Percentiles rank a stretch among this genome's conserved stretches.
These are phyloP conservation scores for Lepeophtheirus salmonis DNA, from an alignment of 1,140 invertebrate genomes.

Conservation along the genomic window DNA sequence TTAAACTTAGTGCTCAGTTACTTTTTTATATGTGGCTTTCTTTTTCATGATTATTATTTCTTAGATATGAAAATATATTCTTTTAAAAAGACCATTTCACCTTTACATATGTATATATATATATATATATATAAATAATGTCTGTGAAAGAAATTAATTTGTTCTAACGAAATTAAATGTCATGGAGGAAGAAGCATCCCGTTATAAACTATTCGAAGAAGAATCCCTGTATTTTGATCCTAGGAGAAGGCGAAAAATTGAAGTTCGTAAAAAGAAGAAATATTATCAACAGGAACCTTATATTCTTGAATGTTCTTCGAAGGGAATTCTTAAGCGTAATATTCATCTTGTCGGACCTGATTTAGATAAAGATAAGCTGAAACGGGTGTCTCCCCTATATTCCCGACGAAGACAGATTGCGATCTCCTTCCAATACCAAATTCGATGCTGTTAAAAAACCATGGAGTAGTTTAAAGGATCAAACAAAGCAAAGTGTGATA, in stretches of 20 bases:
- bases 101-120: no score
- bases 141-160: no score
- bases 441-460: not conserved
- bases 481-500: not conserved
- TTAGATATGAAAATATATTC: no score
- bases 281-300: not conserved
- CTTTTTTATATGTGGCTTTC: no score
- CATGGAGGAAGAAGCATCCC: not conserved
- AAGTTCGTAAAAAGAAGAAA: not conserved
- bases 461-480: not conserved
- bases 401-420: not conserved
- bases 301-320: not conserved
- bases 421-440: not conserved
- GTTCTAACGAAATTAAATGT: no score
- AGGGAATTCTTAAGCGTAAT: not conserved
- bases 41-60: no score
- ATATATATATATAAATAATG: no score
- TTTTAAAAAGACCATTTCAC: no score
- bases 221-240: slow-evolving; percentile 54
- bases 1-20: no score
- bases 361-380: not conserved
- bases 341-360: not conserved
- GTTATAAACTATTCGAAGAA: not conserved
- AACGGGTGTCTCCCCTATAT: not conserved
- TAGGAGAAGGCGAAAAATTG: slow-evolving; percentile 42